Percentiles rank a stretch among this genome's conserved stretches.
Evolutionary conservation across 2,113 vertebrate species (phyloP).

Genomic region (Lonchura striata): DNA sequence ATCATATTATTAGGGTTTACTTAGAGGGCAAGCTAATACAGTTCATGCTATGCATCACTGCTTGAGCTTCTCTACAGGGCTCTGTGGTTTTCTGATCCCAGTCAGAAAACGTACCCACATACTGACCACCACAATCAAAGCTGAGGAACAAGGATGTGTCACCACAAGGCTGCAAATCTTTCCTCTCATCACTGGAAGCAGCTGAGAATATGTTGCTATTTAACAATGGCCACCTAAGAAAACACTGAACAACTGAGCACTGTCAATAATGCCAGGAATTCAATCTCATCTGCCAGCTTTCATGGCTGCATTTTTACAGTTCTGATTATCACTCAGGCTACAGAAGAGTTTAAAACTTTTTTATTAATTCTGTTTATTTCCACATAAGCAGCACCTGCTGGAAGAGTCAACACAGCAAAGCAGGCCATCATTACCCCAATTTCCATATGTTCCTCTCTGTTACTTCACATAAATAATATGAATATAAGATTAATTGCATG

Average conservation of each 20-base stretch:
- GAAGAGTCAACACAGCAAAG: not conserved
- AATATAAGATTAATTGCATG: not conserved
- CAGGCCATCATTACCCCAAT: not conserved
- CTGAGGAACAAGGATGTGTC: not conserved
- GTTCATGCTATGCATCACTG: not conserved
- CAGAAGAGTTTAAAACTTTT: not conserved
- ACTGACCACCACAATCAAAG: not conserved
- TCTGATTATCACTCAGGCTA: not conserved
- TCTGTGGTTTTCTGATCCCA: not conserved
- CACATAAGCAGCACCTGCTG: not conserved
- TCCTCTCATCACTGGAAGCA: not conserved
- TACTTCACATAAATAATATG: not conserved
- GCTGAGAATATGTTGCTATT: rapidly evolving
- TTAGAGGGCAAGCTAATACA: not conserved
- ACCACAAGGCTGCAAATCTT: not conserved
- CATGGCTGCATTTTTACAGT: not conserved
- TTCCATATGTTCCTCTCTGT: rapidly evolving
- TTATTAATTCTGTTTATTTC: not conserved
- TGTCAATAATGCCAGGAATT: not conserved
- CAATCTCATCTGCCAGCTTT: not conserved
- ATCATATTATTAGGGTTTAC: not conserved
- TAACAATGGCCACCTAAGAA: not conserved
- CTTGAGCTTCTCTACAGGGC: not conserved
- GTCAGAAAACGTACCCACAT: not conserved
- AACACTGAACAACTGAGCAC: not conserved